A percentile compares a stretch with the other conserved stretches of the same genome.
phyloP scores from a whole-genome alignment of 2,797 vertebrate genomes.

The Garrulus glandarius region DNA sequence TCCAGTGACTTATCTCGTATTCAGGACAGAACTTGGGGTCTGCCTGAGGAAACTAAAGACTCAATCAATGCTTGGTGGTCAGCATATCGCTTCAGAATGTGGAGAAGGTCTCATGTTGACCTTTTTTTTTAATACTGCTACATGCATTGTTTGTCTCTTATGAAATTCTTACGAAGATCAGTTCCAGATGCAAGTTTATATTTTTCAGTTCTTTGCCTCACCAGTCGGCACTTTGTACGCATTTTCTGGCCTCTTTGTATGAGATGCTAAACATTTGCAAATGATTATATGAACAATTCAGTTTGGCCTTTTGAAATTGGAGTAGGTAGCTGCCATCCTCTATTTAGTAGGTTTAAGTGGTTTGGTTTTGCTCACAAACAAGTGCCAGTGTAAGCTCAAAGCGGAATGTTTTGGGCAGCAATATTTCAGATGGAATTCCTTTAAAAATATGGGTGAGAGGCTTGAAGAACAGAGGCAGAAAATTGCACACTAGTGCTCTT shows the following conservation, averaged over 20 bases:
- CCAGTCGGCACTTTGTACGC: accelerated
- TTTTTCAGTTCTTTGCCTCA: neutral
- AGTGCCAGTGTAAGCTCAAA: neutral
- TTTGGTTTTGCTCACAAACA: neutral
- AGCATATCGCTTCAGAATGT: neutral
- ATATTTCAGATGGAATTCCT: neutral
- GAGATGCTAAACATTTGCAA: neutral
- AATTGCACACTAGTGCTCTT: neutral
- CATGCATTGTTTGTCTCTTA: neutral
- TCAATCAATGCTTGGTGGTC: neutral
- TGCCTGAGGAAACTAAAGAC: neutral
- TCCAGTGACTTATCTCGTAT: neutral
- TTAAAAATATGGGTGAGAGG: neutral
- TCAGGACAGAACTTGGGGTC: neutral
- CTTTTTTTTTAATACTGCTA: neutral
- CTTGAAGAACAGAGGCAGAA: neutral
- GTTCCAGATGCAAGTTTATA: neutral
- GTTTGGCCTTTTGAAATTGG: neutral
- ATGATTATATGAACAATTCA: neutral
- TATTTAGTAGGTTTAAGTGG: neutral
- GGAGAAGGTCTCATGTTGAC: neutral
- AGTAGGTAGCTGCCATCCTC: neutral
- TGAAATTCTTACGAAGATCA: neutral
- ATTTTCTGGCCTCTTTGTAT: neutral
- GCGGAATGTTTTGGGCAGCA: neutral